Percentiles rank a stretch among this genome's conserved stretches.
These are phyloP conservation scores for Entosphenus tridentatus DNA, from an alignment of 2,113 vertebrate genomes.

Conservation along the genomic window DNA sequence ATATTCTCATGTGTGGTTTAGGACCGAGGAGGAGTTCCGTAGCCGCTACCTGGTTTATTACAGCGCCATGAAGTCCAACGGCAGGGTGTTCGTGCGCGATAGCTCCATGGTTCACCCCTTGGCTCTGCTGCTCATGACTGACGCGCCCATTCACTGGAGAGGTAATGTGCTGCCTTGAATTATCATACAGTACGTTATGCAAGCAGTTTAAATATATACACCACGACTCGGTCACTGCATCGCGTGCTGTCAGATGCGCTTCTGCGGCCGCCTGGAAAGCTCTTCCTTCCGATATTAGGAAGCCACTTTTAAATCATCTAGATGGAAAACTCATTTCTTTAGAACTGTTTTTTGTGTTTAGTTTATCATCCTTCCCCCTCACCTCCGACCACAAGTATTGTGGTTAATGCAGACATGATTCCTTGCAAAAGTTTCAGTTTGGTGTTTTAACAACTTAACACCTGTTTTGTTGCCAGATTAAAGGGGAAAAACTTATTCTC, in stretches of 20 bases:
- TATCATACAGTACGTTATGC: accelerated
- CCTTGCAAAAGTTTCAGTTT: too few relatives aligned
- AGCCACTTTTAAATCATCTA: background rate
- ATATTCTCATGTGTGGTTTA: constrained; percentile 12
- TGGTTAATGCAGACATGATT: too few relatives aligned
- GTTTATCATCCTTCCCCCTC: too few relatives aligned
- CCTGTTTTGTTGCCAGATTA: too few relatives aligned
- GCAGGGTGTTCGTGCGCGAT: constrained; percentile 58
- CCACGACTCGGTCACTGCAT: background rate
- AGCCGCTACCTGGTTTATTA: constrained; percentile 86
- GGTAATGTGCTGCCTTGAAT: constrained; percentile 21
- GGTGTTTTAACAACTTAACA: too few relatives aligned
- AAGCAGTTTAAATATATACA: accelerated
- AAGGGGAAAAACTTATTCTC: too few relatives aligned
- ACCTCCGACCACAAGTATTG: too few relatives aligned
- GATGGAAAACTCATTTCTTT: background rate
- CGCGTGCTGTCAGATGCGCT: accelerated
- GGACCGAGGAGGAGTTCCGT: constrained; percentile 35
- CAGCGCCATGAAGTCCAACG: constrained; percentile 56
- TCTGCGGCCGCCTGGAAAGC: background rate
- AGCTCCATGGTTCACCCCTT: constrained; percentile 63
- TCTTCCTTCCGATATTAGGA: background rate
- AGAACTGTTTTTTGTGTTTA: too few relatives aligned
- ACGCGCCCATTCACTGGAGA: constrained; percentile 42
- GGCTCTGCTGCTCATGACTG: constrained; percentile 57